Evolutionary conservation across 2,888 invertebrate genomes (phyloP).

Genomic region (Deroplatys truncata): DNA sequence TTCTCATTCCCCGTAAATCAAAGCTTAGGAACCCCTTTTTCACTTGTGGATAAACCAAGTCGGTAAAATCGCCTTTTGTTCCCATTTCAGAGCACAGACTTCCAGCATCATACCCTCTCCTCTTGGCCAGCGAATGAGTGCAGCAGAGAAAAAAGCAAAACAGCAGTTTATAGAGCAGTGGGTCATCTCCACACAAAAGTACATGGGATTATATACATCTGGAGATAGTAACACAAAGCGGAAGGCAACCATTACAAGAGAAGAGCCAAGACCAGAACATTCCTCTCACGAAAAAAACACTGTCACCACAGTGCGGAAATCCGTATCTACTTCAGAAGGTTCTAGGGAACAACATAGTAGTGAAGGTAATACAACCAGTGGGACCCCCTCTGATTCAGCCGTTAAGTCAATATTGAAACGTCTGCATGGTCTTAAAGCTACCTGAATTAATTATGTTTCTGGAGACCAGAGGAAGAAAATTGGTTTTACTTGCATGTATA

Average conservation of each 20-base stretch:
- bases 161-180: neutral
- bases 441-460: neutral
- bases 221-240: neutral
- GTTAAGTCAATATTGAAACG: neutral
- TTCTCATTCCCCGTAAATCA: no score
- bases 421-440: neutral
- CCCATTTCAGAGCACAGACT: neutral
- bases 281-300: neutral
- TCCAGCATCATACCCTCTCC: neutral
- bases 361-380: neutral
- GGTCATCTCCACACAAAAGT: neutral
- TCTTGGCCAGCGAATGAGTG: neutral
- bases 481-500: no score
- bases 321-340: neutral
- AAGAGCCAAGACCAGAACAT: neutral
- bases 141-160: neutral
- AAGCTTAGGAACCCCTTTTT: no score
- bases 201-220: neutral
- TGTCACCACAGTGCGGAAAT: neutral
- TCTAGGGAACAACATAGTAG: neutral
- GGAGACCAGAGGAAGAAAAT: no score
- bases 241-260: neutral
- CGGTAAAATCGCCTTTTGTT: neutral
- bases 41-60: no score
- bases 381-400: neutral